Evolutionary conservation across 2,888 invertebrate genomes (phyloP), one percentile per base, ranked within the genome.

Genomic region (Metopia argyrocephala): DNA sequence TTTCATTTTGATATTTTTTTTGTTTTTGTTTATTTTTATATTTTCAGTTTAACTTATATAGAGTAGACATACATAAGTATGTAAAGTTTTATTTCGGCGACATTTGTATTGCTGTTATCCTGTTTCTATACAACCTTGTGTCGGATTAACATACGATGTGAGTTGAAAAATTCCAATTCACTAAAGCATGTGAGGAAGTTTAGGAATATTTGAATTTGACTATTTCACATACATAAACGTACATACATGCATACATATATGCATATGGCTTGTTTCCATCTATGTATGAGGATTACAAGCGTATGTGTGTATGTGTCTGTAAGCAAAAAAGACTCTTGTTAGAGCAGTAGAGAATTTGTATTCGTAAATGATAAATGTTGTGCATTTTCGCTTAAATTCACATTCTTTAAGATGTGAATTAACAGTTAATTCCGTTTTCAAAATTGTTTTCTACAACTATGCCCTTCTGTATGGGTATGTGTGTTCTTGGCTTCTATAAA

Each of bases 401-500:
- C 59, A 76, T 23, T 68, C 46, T 69, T 57, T 65, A 68, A 73
- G 68, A 68, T 79, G 68, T 61, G 68, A 73, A 61, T 71, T 71
- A 56, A 74, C 46, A 74, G 80, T 76, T 69, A 76, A 76, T 73
- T 76, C 76, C 54, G 73, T 65, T 79, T 50, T 76, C 50, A 57
- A 56, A 23, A 38, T 38, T 38, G 12, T 0, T 1, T 38, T 15
- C 15, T 15, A 38, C 15, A 12, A 38, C 15, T 31, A 1, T 61
- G 70, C 62, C 6, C 54, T 38, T 54, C 6, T 62, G 7, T 59
- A 18, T 61, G 15, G 23, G 7, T 28, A n/a, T 15, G 9, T 68
- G n/a, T 38, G 23, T 66, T 69, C 48, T 76, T 56, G 52, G 70
- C 62, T 76, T 68, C 76, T 61, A 87, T 87, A 88, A 87, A 87